Evolutionary conservation across 2,113 vertebrate genomes (phyloP).

Genomic region (Nothocercus julius): DNA sequence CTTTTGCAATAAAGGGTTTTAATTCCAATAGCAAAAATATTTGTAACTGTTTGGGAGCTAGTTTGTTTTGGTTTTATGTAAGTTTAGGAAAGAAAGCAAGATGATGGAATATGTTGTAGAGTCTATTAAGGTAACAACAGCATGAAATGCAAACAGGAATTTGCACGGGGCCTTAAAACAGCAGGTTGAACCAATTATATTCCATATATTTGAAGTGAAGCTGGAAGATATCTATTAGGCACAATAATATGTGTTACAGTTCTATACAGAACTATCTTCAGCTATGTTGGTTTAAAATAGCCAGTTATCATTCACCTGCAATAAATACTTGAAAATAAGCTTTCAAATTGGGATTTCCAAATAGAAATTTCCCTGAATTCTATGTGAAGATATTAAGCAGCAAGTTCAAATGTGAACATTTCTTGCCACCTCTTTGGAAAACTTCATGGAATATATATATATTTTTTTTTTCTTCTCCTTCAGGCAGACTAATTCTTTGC

Average conservation of each 20-base stretch:
- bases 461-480: not conserved
- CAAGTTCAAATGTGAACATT: not conserved
- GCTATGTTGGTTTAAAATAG: not conserved
- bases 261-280: not conserved
- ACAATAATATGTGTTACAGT: not conserved
- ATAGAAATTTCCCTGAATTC: not conserved
- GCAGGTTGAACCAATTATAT: not conserved
- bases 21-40: constrained; percentile 17
- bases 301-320: not conserved
- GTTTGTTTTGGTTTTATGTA: not conserved
- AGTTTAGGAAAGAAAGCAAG: constrained; percentile 7
- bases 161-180: not conserved
- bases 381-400: not conserved
- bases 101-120: not conserved
- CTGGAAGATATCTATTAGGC: not conserved
- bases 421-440: not conserved
- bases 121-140: not conserved
- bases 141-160: not conserved
- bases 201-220: not conserved
- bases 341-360: not conserved
- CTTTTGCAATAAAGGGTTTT: constrained; percentile 38
- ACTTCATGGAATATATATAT: not conserved
- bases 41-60: not conserved
- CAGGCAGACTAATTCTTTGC: not conserved
- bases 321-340: not conserved